These are phyloP conservation scores for Phenganax marumi DNA, from an alignment of 92 coral and sea anemone species.

Conservation along the genomic window DNA sequence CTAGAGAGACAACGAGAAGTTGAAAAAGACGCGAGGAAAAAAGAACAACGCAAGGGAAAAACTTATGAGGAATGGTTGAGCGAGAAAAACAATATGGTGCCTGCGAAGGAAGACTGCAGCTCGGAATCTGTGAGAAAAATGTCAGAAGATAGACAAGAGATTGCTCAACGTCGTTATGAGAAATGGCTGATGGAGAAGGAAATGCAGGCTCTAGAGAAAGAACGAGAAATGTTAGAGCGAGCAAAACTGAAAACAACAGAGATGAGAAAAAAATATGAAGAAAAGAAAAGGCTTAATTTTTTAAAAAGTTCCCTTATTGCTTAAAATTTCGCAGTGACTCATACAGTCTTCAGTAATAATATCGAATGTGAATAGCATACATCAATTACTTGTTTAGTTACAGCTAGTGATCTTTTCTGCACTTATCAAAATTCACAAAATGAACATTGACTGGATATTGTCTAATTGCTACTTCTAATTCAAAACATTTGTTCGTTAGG, in stretches of 20 bases:
- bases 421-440: constrained; percentile 32
- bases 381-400: neutral
- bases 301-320: constrained; percentile 50
- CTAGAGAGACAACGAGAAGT: constrained; percentile 55
- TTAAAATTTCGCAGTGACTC: constrained; percentile 60
- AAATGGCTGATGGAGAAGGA: constrained; percentile 95
- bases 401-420: neutral
- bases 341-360: neutral
- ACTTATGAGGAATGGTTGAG: constrained; percentile 90
- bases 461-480: constrained; percentile 70
- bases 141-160: constrained; percentile 34
- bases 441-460: constrained; percentile 61
- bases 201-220: constrained; percentile 65
- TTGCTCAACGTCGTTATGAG: constrained; percentile 67
- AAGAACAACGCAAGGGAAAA: constrained; percentile 66
- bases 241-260: constrained; percentile 68
- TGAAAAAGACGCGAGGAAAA: constrained; percentile 66
- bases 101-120: constrained; percentile 54
- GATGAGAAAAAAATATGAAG: constrained; percentile 82
- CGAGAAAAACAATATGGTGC: constrained; percentile 71
- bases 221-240: constrained; percentile 69
- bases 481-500: constrained; percentile 38
- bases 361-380: neutral
- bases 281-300: constrained; percentile 56
- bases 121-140: neutral